Conservation (phyloP, 2,113 vertebrate genomes). For the Atractosteus spatula region DNA sequence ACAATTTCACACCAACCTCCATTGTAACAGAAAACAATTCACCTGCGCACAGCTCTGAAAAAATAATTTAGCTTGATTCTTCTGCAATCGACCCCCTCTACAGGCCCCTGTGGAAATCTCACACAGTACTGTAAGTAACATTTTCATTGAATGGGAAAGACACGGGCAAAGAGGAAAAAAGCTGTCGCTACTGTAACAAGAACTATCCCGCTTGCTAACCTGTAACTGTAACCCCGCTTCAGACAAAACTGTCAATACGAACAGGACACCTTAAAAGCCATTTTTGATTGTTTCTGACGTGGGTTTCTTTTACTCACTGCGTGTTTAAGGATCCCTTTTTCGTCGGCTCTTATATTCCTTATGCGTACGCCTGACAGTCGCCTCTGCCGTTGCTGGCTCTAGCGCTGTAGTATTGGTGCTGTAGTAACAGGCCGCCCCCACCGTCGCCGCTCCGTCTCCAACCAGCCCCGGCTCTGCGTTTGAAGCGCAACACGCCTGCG, state of each 20-base stretch:
- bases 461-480: constrained; percentile 50
- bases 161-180: constrained; percentile 10
- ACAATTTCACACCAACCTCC: not conserved
- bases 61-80: constrained; percentile 18
- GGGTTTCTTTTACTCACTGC: constrained; percentile 49
- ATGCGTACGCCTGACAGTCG: constrained; percentile 27
- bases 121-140: constrained; percentile 32
- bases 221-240: not conserved
- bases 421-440: constrained; percentile 52
- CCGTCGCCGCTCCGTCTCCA: constrained; percentile 26
- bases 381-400: constrained; percentile 41
- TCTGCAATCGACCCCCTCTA: constrained; percentile 51
- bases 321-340: constrained; percentile 25
- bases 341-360: constrained; percentile 37
- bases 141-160: constrained; percentile 30
- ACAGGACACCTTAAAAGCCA: not conserved
- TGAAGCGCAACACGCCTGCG: constrained; percentile 51
- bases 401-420: constrained; percentile 44
- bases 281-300: not conserved
- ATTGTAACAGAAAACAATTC: constrained; percentile 46
- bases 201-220: not conserved
- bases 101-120: constrained; percentile 54
- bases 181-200: not conserved
- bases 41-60: constrained; percentile 18
- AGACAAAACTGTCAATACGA: not conserved